phyloP scores from a whole-genome alignment of 2,797 vertebrate genomes.

The Alectoris magna region DNA sequence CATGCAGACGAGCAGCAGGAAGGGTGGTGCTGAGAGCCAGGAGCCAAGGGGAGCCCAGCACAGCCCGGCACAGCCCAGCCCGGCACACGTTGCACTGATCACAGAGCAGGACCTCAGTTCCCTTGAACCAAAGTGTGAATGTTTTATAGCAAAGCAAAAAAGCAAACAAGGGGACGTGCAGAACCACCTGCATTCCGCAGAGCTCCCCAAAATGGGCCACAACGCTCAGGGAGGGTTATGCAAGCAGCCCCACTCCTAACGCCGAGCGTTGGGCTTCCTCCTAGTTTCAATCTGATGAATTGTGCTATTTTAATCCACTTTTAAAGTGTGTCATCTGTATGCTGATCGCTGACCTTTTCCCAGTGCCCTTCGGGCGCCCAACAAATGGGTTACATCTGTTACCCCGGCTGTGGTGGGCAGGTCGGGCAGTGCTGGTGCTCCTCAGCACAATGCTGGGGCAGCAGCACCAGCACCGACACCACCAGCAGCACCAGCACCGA shows the following conservation, averaged over 20 bases:
- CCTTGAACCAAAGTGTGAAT: not conserved
- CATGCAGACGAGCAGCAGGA: not conserved
- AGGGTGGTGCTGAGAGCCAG: no score
- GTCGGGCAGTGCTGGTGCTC: not conserved
- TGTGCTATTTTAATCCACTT: not conserved
- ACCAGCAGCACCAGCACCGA: no score
- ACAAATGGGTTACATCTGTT: slow-evolving; percentile 54
- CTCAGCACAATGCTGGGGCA: not conserved
- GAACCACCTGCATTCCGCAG: not conserved
- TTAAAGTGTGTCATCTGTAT: not conserved
- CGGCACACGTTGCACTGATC: not conserved
- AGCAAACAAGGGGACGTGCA: not conserved
- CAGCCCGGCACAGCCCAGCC: no score
- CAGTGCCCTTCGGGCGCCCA: slow-evolving; percentile 25
- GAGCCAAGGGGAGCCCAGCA: no score
- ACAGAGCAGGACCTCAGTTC: not conserved
- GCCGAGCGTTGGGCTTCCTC: not conserved
- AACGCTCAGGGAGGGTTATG: not conserved
- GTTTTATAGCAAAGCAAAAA: not conserved
- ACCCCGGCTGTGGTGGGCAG: not conserved
- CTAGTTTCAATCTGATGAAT: not conserved
- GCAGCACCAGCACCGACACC: fast-evolving
- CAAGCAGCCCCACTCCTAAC: not conserved
- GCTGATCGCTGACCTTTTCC: slow-evolving; percentile 47
- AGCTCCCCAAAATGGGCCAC: not conserved